Base-by-base conservation (phyloP, 2,888 invertebrate genomes). In the Metopia argyrocephala region DNA sequence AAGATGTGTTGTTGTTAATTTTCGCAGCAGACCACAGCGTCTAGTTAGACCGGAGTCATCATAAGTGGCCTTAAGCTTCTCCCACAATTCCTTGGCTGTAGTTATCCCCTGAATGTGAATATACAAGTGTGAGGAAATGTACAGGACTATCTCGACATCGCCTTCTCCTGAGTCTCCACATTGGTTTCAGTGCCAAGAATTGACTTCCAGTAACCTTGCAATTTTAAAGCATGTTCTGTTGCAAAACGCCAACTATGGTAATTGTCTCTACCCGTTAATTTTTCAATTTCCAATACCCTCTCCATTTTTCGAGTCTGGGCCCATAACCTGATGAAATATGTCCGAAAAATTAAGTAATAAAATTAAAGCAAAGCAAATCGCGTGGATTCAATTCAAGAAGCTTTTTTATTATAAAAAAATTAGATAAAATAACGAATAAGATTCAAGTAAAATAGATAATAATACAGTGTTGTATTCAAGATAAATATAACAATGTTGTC, bases 1-100 rank as follows among this genome's bases (percentile, higher is more conserved):
- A n/a, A 75, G 25, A 4, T 80, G 80, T 27, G 81, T 78, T 9
- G 81, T 78, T 9, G 76, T 73, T 7, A 73, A n/a, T 5, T 73
- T 76, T 9, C 50, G 54, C 45, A 66, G 12, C 2, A 31, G 12
- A 31, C 0, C 31, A 31, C 31, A 31, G 9, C 31, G 31, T 31
- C 31, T 5, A 2, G 45, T 66, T 3, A 66, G n/a, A 3, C 38
- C 66, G 9, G 76, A 71, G 48, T 66, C 79, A 9, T 74, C 74
- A 50, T 79, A 69, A 1, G 46, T 61, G 15, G 50, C n/a, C 31
- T 61, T 18, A 9, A 71, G 18, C 54, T 68, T 73, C 18, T 46
- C 27, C 62, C 79, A 76, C 38, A 71, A 70, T 9, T 76, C 59
- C 21, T 80, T 76, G 2, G 73, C 80, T 0, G 50, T 64, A 6